Percentiles rank a stretch among this genome's conserved stretches.
Conservation (phyloP, 2,888 invertebrate species). For the Graphium colonna region DNA sequence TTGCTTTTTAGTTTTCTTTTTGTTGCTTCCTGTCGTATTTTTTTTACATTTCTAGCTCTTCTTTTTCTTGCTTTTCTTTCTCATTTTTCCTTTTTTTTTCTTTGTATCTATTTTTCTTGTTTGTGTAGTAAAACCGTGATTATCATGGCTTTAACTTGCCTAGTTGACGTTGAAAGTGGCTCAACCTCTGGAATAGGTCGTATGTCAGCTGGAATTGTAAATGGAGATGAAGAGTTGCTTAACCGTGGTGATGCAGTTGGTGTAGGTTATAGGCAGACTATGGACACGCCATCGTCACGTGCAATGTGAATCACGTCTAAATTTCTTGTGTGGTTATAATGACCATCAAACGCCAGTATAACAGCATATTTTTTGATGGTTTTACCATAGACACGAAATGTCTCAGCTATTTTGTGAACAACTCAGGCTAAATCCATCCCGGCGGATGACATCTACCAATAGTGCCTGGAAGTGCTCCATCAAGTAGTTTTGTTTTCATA, state of each 20-base stretch:
- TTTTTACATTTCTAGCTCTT: slow-evolving; percentile 14
- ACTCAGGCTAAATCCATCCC: slow-evolving; percentile 36
- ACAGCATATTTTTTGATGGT: slow-evolving; percentile 30
- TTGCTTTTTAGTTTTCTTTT: no score
- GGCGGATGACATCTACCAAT: slow-evolving; percentile 6
- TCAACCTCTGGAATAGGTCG: no score
- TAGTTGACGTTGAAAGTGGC: no score
- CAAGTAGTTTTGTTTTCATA: slow-evolving; percentile 35
- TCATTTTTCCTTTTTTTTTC: slow-evolving; percentile 15
- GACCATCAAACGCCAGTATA: slow-evolving; percentile 32
- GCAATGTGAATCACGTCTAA: slow-evolving; percentile 27
- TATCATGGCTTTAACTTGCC: no score
- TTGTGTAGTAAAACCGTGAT: no score
- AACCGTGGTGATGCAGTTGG: slow-evolving; percentile 17
- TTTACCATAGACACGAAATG: slow-evolving; percentile 37
- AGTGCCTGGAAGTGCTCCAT: slow-evolving; percentile 37
- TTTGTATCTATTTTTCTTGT: no score
- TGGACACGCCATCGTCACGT: slow-evolving; percentile 21
- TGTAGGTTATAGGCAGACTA: slow-evolving; percentile 22
- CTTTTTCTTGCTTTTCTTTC: slow-evolving; percentile 6
- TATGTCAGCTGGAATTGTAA: no score
- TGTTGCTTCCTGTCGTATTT: slow-evolving; percentile 1
- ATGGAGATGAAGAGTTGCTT: no score
- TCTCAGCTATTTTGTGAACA: slow-evolving; percentile 36
- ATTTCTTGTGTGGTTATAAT: no score